Evolutionary conservation across 2,797 vertebrate genomes (phyloP), one percentile per base, ranked within the genome.

Genomic region (Fringilla coelebs): DNA sequence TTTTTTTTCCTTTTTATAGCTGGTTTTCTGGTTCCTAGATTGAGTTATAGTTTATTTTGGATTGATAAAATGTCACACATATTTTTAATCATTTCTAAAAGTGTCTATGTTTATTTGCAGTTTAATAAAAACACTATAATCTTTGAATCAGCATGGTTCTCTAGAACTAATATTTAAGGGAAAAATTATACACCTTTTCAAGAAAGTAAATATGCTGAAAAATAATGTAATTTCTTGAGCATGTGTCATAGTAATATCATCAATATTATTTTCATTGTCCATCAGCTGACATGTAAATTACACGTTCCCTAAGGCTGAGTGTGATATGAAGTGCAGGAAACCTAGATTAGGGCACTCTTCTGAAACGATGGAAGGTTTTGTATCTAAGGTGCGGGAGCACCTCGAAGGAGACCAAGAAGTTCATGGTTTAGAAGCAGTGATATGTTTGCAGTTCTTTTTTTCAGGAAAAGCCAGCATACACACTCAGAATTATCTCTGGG

Each of bases 391-490:
- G 40, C 9, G 60, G 36, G 4, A 43, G 24, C 2, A 61, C 3
- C 5, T 49, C 8, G 22, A 81, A 58, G 48, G 22, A 32, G 11
- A 60, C 73, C 19, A 61, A 52, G 20, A 49, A 38, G 3, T n/a
- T 20, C 12, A 12, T 34, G 16, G 52, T 72, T 88, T 34, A 68
- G n/a, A 68, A 72, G 7, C 2, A 52, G 31, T 12, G 40, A 70
- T 52, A 34, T 0, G 0, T 38, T 31, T 17, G n/a, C 2, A 1
- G 3, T 2, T 4, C 22, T 32, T 51, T 60, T 60, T 8, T 6
- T 31, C 15, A 43, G 20, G 7, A 79, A 48, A 61, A 61, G 1
- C 6, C 12, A 8, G 5, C 13, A 46, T 11, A 8, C 2, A 6
- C 3, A 5, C 20, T 15, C 20, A 46, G 29, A 61, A 36, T 3